phyloP scores from a whole-genome alignment of 64 coral and sea anemone genomes.

The Pocillopora damicornis region DNA sequence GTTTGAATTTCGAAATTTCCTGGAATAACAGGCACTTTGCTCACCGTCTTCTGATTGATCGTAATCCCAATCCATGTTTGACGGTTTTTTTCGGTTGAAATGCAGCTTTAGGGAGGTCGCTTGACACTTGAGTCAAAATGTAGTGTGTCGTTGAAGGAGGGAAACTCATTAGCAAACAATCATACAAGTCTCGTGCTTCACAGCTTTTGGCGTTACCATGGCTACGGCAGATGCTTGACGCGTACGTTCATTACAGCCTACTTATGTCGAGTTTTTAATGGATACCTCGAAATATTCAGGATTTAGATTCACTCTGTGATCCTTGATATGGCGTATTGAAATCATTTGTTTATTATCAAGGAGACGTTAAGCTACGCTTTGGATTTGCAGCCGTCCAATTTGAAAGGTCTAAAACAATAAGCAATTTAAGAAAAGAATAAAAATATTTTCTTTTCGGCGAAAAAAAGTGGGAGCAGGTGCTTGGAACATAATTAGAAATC shows the following conservation, averaged over 20 bases:
- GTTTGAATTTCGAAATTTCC: not conserved
- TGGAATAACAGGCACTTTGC: not conserved
- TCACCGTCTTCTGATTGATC: conserved; percentile 7
- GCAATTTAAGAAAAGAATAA: too few relatives aligned
- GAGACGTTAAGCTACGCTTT: too few relatives aligned
- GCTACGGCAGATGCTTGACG: not conserved
- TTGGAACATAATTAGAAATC: too few relatives aligned
- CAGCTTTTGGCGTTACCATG: conserved; percentile 11
- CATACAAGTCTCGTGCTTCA: not conserved
- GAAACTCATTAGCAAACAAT: conserved; percentile 20
- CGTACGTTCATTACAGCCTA: not conserved
- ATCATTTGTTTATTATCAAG: too few relatives aligned
- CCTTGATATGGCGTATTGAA: too few relatives aligned
- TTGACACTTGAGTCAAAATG: conserved; percentile 25
- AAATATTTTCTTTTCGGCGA: too few relatives aligned
- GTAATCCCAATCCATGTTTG: conserved; percentile 18
- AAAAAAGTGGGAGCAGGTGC: too few relatives aligned
- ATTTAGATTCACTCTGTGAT: too few relatives aligned
- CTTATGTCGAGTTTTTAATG: not conserved
- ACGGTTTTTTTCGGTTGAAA: not conserved
- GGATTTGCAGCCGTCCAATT: too few relatives aligned
- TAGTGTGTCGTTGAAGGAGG: not conserved
- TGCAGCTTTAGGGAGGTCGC: not conserved
- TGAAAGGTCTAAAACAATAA: too few relatives aligned
- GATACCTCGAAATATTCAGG: not conserved